Base-by-base conservation (phyloP, 2,888 invertebrate genomes). In the Platycheirus albimanus region DNA sequence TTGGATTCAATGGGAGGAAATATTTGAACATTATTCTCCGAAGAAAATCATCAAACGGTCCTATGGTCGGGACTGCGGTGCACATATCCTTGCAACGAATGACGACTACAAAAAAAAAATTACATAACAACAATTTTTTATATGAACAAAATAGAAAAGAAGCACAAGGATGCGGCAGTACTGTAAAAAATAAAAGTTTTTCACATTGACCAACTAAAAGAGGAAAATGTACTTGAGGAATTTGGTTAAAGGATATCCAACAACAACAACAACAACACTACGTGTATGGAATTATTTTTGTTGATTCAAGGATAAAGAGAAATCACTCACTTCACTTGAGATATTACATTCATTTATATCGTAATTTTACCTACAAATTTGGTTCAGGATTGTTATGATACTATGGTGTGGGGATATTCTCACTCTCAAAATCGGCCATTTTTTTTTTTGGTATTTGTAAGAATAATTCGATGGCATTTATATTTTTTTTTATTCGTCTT, bases 1-100 rank as follows among this genome's bases (percentile, higher is more conserved):
- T 80, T 58, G 70, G 58, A 64, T 75, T 80, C 58, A 80, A 80
- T 80, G 75, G 80, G 58, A 75, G 75, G 70, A 80, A 75, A 75
- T 80, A 80, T 80, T 70, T 58, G 69, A 75, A 58, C 80, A 80
- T 80, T 80, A 75, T 70, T 80, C 80, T 70, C 70, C 30, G 38
- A 58, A 69, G 80, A 56, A 80, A 75, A 75, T 75, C 75, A 80
- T 75, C 80, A 80, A 80, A 80, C 45, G 49, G 69, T 30, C 33
- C 33, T 56, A 38, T 54, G 17, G 47, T 63, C n/a, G 45, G 20
- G 15, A 28, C 56, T 66, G 64, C 69, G 64, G 63, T 58, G 56
- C 24, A 41, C 15, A 80, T 63, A 63, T 70, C 51, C 47, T 64
- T 38, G 20, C 33, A 63, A 13, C 28, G 49, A 43, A 79, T 38